Base-by-base conservation (phyloP, 2,888 invertebrate genomes). In the Amphimallon solstitiale region DNA sequence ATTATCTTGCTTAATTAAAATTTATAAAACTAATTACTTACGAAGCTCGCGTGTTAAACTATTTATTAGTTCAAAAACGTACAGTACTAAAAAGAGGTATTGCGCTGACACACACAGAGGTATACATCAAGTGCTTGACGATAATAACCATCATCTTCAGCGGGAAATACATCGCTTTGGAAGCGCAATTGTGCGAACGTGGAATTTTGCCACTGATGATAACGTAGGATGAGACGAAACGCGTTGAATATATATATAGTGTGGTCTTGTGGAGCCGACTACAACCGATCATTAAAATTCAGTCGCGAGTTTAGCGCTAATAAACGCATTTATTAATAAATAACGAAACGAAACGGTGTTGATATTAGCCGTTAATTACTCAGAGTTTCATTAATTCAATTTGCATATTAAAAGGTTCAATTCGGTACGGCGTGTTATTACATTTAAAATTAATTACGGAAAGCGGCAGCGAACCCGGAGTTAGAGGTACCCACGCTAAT, bases 321-420 rank as follows among this genome's bases (percentile, higher is more conserved):
- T 51, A 51, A 51, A 51, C 51, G 51, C 35, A 34, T 35, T 51
- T 51, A 59, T 59, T 59, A 59, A 59, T 43, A 59, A 59, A 43
- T 43, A 29, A 59, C 43, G 56, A 38, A 43, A 59, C 56, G 43
- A 43, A 59, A 43, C 56, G 43, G 29, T 29, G 56, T 43, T 43
- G 56, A 59, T 43, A 59, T 59, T 43, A 59, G 56, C 43, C 43
- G 56, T 59, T 59, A 59, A 59, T 59, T 59, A 43, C 43, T 29
- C 29, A 10, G 56, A 59, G 56, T 59, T 45, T 59, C 56, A 43
- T 59, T 59, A 59, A 59, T 59, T 59, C 56, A 59, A 59, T 59
- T 59, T 59, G 56, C 56, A 59, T 59, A 59, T 59, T 59, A 59
- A 59, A 59, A 59, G 56, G 43, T 43, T 29, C 43, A 51, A 51